phyloP scores from a whole-genome alignment of 2,113 vertebrate genomes.

The Austrofundulus limnaeus region DNA sequence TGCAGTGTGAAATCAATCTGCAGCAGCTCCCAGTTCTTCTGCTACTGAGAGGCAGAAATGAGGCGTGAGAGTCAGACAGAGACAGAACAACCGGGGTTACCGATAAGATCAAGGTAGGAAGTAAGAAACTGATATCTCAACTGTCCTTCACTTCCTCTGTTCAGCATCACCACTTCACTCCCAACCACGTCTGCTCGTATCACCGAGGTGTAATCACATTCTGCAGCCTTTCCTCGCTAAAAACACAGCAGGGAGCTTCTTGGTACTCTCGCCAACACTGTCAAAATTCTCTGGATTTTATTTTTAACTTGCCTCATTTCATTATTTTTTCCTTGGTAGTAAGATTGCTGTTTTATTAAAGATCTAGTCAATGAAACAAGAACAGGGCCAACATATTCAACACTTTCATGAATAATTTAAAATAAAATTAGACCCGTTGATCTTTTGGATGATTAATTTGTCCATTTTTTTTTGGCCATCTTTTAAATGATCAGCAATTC shows the following conservation, averaged over 20 bases:
- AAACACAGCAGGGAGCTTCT: constrained; percentile 21
- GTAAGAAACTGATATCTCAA: constrained; percentile 37
- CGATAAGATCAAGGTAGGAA: constrained; percentile 45
- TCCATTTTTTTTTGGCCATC: too few species aligned
- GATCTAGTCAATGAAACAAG: constrained; percentile 28
- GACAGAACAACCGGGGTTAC: constrained; percentile 24
- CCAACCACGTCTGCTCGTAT: constrained; percentile 34
- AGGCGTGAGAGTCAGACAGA: constrained; percentile 43
- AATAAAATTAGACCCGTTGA: too few species aligned
- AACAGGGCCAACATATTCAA: constrained; percentile 24
- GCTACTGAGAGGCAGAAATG: constrained; percentile 35
- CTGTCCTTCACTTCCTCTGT: constrained; percentile 43
- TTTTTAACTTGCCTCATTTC: too few species aligned
- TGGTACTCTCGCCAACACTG: neutral
- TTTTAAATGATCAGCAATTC: too few species aligned
- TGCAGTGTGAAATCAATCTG: constrained; percentile 53
- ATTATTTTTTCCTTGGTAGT: constrained; percentile 6
- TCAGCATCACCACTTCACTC: constrained; percentile 39
- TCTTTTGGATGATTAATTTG: too few species aligned
- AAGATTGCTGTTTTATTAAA: constrained; percentile 16
- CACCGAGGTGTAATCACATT: constrained; percentile 64
- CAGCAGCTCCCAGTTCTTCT: constrained; percentile 40
- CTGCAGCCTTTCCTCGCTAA: constrained; percentile 43
- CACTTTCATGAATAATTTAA: neutral
- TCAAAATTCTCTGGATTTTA: neutral